Percentiles rank a stretch among this genome's conserved stretches.
Conservation (phyloP, 2,888 invertebrate species). For the Nomada ferruginata region DNA sequence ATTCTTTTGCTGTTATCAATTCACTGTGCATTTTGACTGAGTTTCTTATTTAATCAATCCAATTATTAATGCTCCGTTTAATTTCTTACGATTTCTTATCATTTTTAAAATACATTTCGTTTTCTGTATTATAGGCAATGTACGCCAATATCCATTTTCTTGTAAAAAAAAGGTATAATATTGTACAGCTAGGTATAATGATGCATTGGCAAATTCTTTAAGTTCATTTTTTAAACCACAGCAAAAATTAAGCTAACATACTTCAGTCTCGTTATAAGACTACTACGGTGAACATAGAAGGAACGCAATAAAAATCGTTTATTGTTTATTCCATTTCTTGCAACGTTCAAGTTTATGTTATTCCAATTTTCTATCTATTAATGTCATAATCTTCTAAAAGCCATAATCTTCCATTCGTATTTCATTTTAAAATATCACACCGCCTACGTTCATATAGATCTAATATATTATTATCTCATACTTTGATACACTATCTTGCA, state of each 20-base stretch:
- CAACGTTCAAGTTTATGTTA: background rate
- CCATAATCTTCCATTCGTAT: no score
- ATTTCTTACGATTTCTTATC: no score
- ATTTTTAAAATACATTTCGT: no score
- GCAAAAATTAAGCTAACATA: background rate
- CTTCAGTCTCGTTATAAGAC: background rate
- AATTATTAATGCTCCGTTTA: no score
- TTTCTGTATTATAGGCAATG: no score
- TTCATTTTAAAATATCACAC: background rate
- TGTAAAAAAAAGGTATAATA: background rate
- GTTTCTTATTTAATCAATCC: no score
- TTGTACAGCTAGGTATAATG: background rate
- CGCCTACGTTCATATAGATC: background rate
- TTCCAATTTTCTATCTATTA: background rate
- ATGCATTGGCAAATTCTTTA: constrained; percentile 2
- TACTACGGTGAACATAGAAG: no score
- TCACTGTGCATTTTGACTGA: background rate
- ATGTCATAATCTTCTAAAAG: no score
- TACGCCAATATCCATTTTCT: no score
- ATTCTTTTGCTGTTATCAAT: no score
- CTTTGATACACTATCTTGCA: background rate
- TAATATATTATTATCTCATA: background rate
- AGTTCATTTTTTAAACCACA: background rate
- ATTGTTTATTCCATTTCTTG: no score
- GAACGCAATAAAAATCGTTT: no score